Conservation (phyloP, 2,888 invertebrate species). For the Yponomeuta plumbellus region DNA sequence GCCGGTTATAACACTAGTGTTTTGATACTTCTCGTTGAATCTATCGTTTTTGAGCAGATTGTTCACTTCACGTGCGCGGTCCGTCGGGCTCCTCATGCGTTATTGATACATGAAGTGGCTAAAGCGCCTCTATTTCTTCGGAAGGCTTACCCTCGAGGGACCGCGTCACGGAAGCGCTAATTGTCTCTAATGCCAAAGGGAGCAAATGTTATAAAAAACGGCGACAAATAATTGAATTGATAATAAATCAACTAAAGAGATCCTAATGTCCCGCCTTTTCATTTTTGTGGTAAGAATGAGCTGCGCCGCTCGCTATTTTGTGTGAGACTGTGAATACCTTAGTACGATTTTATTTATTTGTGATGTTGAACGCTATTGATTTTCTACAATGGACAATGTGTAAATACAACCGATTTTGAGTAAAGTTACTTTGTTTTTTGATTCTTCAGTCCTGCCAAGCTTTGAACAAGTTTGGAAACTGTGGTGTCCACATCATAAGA, state of each 20-base stretch:
- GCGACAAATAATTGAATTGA: slow-evolving; percentile 52
- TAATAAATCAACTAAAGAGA: slow-evolving; percentile 51
- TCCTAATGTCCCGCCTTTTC: slow-evolving; percentile 66
- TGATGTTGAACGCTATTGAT: slow-evolving; percentile 76
- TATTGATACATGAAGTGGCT: slow-evolving; percentile 9
- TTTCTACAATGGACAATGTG: slow-evolving; percentile 76
- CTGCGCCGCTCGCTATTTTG: slow-evolving; percentile 55
- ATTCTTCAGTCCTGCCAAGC: slow-evolving; percentile 34
- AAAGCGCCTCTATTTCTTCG: slow-evolving; percentile 33
- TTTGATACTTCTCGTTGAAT: slow-evolving; percentile 53
- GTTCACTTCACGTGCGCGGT: slow-evolving; percentile 33
- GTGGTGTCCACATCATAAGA: too few relatives aligned
- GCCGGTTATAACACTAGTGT: slow-evolving; percentile 41
- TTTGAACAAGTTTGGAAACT: too few relatives aligned
- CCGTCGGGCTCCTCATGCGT: slow-evolving; percentile 41
- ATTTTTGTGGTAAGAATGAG: slow-evolving; percentile 65
- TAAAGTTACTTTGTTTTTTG: slow-evolving; percentile 73
- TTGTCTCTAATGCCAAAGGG: slow-evolving; percentile 52
- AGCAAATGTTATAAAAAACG: slow-evolving; percentile 43
- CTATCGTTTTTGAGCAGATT: slow-evolving; percentile 43
- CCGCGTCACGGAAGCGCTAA: slow-evolving; percentile 47
- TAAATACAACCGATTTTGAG: slow-evolving; percentile 77
- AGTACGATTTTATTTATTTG: slow-evolving; percentile 76
- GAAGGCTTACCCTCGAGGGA: slow-evolving; percentile 34
- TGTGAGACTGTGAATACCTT: slow-evolving; percentile 71